Base-by-base conservation (phyloP, 2,888 invertebrate species). In the Pandemis heparana region DNA sequence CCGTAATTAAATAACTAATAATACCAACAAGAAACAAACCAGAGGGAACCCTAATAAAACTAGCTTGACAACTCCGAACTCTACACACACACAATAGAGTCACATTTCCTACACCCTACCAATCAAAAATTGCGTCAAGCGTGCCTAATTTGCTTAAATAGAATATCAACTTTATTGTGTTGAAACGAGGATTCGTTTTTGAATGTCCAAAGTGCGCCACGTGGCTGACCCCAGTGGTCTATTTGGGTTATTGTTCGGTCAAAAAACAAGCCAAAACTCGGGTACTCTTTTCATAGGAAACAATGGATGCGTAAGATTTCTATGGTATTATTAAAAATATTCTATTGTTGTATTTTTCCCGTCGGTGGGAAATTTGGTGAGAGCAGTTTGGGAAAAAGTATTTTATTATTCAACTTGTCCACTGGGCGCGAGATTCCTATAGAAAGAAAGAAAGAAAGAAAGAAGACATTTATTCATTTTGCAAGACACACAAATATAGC, bases 261-360 rank as follows among this genome's bases (percentile, higher is more conserved):
- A 91, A 89, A 92, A 91, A 91, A 91, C 89, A 88, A 84, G 86
- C 88, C 87, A 88, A 92, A 87, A 87, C 90, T 89, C 88, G 88
- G 88, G 84, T 86, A 80, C 87, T 84, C 85, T 85, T 86, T 85
- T 85, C 81, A 78, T 77, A 79, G 77, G 85, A 87, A 91, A 69
- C 68, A 73, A 73, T 63, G 18, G 38, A 8, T n/a, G 68, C 18
- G 62, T 56, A 73, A 68, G 73, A 64, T 84, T 83, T 81, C 80
- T 79, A 83, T 79, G 84, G 85, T 85, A 88, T 89, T 90, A 89
- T 88, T 86, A 80, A 77, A 78, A 76, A 74, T 71, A 71, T 76
- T 81, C 84, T 83, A 87, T 89, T 72, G 80, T 79, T 72, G 71
- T 72, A 71, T 81, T 83, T 85, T 86, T 85, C 85, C 84, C 85